Base-by-base conservation (phyloP, 2,113 vertebrate species). In the Uria aalge region DNA sequence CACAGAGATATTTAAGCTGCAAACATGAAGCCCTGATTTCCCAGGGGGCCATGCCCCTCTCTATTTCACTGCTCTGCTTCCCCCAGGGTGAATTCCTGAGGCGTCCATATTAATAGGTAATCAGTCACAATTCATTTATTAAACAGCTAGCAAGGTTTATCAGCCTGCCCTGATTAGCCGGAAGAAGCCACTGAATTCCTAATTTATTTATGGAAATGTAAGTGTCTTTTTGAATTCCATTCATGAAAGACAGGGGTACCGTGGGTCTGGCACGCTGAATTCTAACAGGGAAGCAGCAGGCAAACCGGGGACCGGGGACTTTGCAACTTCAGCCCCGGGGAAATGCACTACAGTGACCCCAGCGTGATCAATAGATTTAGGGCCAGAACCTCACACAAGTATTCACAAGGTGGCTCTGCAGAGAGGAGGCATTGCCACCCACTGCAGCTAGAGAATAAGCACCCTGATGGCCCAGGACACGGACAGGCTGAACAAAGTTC, bases 81-180 rank as follows among this genome's bases (percentile, higher is more conserved):
- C 98, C 98, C 98, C 88, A 96, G 97, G 97, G 98, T 98, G 99
- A 99, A 99, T 99, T 99, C 99, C 99, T 99, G 98, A 99, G 99
- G 99, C 99, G 99, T 99, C 99, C 99, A 99, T 99, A 99, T 99
- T 99, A 99, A 99, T 99, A 99, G 99, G 99, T 99, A 99, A 99
- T 99, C 99, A 99, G 99, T 99, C 99, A 99, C 99, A 99, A 99
- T 99, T 99, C 99, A 99, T 99, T 99, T 99, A 99, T 99, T 99
- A 99, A 99, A 98, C 99, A 99, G 98, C 99, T 98, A 99, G 99
- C 99, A 99, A 99, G 99, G 99, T 99, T 99, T 99, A 99, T 99
- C 99, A 98, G 98, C 98, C 97, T 98, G 97, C 98, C 97, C 98
- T 99, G 99, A 99, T 99, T 99, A 99, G 99, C 99, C 99, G 88